Evolutionary conservation across 1,140 invertebrate genomes (phyloP), one percentile per base, ranked within the genome.

Genomic region (Philotrypesis tridentata): DNA sequence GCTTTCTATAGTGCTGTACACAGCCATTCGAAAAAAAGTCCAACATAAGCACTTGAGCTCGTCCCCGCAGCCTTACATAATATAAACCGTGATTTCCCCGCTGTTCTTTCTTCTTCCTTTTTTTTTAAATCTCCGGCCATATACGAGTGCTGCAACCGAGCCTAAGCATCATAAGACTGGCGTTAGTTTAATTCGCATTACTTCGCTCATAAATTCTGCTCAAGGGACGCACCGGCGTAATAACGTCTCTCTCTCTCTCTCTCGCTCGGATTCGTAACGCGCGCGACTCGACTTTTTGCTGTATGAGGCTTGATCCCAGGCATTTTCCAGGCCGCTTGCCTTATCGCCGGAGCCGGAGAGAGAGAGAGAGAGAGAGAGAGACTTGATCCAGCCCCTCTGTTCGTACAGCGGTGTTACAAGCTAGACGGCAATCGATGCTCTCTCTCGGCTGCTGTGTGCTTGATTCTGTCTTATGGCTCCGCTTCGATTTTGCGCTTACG

Each of bases 121-220:
- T 87, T 85, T 84, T 86, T 85, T 17, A 17, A 17, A 17, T 17
- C 43, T 48, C 21, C 17, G 21, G 1, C 21, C 48, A 37, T 37
- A 5, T 9, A 9, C n/a, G n/a, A n/a, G n/a, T n/a, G 33, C 33
- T 37, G 55, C n/a, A 33, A 29, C 25, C 67, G 29, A 29, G 17
- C 27, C 67, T 83, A 84, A 85, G 82, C 84, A 85, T 85, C 85
- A 87, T 86, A 85, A 86, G 84, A 83, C 86, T 87, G 82, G 88
- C 88, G 88, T 90, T 88, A 89, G 88, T 89, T 90, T 90, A 90
- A 90, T 90, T 90, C 89, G 87, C 86, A 88, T 90, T 90, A 89
- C 85, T 87, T 89, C 86, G 73, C 86, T 85, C 89, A 87, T 90
- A 90, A 90, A 90, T 90, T 86, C 86, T 82, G 84, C 84, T 84